Conservation (phyloP, 2,888 invertebrate genomes). For the Eremobia ochroleuca region DNA sequence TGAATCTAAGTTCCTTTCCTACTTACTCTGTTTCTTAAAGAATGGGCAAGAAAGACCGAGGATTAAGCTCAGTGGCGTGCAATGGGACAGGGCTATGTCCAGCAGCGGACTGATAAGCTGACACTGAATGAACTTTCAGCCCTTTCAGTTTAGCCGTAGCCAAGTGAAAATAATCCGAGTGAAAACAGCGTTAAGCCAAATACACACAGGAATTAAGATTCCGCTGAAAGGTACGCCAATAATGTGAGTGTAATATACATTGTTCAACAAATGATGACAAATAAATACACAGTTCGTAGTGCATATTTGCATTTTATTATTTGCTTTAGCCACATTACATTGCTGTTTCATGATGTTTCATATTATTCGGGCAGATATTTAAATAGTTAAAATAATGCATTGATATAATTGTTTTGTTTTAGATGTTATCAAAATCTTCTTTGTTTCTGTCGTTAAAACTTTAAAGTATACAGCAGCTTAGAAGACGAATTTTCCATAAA, state of each 20-base stretch:
- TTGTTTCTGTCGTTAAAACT: background rate
- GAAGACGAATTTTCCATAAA: background rate
- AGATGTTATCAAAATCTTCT: background rate
- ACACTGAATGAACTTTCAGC: background rate
- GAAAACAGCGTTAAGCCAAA: background rate
- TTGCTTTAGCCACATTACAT: conserved; percentile 9
- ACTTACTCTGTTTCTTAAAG: background rate
- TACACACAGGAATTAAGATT: background rate
- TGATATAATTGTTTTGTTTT: background rate
- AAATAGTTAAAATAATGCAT: background rate
- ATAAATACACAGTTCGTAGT: conserved; percentile 4
- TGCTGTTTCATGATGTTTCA: conserved; percentile 16
- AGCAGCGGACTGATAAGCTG: background rate
- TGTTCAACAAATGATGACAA: conserved; percentile 11
- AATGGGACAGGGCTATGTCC: too few relatives aligned
- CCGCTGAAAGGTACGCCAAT: background rate
- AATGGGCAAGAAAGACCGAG: background rate
- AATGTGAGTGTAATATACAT: background rate
- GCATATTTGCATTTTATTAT: conserved; percentile 29
- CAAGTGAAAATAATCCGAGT: background rate
- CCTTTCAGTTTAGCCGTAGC: background rate
- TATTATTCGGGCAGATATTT: background rate
- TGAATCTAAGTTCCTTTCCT: background rate
- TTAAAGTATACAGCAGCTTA: background rate
- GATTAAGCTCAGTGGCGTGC: too few relatives aligned